Base-by-base conservation (phyloP, 2,888 invertebrate species). In the Drepana falcataria region DNA sequence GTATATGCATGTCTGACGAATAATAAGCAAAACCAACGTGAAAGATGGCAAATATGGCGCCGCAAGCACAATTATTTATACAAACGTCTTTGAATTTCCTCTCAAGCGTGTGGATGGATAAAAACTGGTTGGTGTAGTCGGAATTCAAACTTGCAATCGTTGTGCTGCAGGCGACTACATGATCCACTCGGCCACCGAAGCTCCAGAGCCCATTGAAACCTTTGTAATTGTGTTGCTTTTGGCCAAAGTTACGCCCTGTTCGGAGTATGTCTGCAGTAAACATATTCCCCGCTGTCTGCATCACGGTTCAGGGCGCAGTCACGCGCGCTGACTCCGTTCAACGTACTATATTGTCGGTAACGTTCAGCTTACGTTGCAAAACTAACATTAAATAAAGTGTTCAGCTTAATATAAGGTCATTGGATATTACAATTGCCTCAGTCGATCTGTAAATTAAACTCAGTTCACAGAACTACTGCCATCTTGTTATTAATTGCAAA, bases 291-390 rank as follows among this genome's bases (percentile, higher is more conserved):
- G 69, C 65, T 69, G 68, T 68, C 58, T 67, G 74, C 67, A 77
- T 63, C 83, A 86, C 83, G 87, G 86, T 87, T 87, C 88, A 86
- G 79, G 64, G 72, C 64, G 57, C 75, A 59, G 87, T 86, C 83
- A 87, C 82, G 87, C 81, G 61, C 77, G 81, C 82, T 85, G 85
- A 69, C 63, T 70, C 60, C 71, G 67, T 71, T 80, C 35, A 49
- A 48, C 21, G 35, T 37, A 52, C 35, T 48, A n/a, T 35, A 47
- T 47, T 48, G 52, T 35, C 48, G 33, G 21, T 35, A 48, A 52
- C 21, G 33, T 52, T 35, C 47, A 35, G 47, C 35, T 35, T 6
- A 47, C 47, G 37, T 48, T 48, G 47, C 52, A 47, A 47, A 47
- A 48, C 47, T 35, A 47, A 40, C n/a, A 51, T 49, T 9, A 7